These are phyloP conservation scores for Prionchulus punctatus DNA, from an alignment of 2,888 invertebrate species.

Conservation along the genomic window DNA sequence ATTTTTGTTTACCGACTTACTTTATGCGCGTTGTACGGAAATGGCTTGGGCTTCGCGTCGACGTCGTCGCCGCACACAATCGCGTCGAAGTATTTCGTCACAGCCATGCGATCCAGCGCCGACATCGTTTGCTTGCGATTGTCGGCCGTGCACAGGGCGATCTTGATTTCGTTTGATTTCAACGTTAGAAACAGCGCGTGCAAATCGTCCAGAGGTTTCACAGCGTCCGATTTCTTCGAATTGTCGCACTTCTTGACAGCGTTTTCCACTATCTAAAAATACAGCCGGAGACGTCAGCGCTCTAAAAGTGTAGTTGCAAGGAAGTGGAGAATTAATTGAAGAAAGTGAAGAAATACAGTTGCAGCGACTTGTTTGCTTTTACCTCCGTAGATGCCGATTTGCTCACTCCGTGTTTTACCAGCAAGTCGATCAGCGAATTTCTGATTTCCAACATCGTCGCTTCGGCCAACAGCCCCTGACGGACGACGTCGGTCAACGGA, in stretches of 20 bases:
- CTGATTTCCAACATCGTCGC: slow-evolving; percentile 33
- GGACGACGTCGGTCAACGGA: slow-evolving; percentile 23
- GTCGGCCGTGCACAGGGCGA: slow-evolving; percentile 38
- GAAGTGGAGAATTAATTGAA: too few relatives aligned
- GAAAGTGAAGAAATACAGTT: too few relatives aligned
- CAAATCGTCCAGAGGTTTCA: slow-evolving; percentile 34
- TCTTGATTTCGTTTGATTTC: slow-evolving; percentile 32
- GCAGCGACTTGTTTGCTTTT: too few relatives aligned
- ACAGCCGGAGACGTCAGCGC: too few relatives aligned
- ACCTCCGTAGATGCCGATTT: slow-evolving; percentile 23
- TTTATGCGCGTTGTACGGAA: slow-evolving; percentile 34
- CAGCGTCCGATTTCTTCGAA: slow-evolving; percentile 18
- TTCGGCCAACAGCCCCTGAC: slow-evolving; percentile 35
- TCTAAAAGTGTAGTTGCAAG: too few relatives aligned
- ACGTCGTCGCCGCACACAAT: slow-evolving; percentile 38
- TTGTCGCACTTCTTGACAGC: slow-evolving; percentile 30
- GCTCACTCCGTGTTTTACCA: slow-evolving; percentile 28
- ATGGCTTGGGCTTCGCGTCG: slow-evolving; percentile 34
- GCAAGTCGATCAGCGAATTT: slow-evolving; percentile 27
- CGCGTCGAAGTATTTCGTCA: slow-evolving; percentile 25
- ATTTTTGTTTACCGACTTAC: slow-evolving; percentile 16
- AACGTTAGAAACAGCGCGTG: slow-evolving; percentile 33
- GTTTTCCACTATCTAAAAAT: slow-evolving; percentile 25
- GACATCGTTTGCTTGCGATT: slow-evolving; percentile 21
- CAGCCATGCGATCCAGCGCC: slow-evolving; percentile 4